phyloP scores from a whole-genome alignment of 1,140 invertebrate genomes.

The Ericerus pela region DNA sequence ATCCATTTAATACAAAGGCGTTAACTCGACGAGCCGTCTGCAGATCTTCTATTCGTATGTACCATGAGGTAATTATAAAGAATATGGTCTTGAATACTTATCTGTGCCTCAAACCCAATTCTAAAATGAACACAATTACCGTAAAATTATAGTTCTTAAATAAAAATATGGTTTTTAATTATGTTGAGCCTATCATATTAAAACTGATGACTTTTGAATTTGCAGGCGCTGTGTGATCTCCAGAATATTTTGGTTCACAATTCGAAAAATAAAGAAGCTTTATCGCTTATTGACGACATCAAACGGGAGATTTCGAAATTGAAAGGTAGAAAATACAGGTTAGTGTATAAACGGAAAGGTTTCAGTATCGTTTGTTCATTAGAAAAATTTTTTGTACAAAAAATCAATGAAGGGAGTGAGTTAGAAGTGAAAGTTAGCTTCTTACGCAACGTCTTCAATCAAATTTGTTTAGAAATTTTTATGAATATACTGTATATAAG shows the following conservation, averaged over 20 bases:
- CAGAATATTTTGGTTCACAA: background rate
- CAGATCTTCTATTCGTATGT: background rate
- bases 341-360: no score
- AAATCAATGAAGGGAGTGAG: no score
- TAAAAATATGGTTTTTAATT: background rate
- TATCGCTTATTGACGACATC: background rate
- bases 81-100: no score
- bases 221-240: background rate
- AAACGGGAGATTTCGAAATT: background rate
- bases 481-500: no score
- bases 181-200: background rate
- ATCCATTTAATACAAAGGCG: background rate
- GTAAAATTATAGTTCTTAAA: background rate
- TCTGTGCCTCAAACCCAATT: no score
- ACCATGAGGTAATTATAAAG: constrained; percentile 1
- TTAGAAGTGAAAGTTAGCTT: no score
- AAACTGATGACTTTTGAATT: background rate
- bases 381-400: no score
- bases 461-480: no score
- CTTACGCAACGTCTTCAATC: no score
- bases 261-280: background rate
- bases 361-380: no score
- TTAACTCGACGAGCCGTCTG: background rate
- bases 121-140: no score
- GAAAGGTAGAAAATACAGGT: constrained; percentile 2